Percentiles rank a stretch among this genome's conserved stretches.
These are phyloP conservation scores for Biston betularia DNA, from an alignment of 2,888 invertebrate species.

Conservation along the genomic window DNA sequence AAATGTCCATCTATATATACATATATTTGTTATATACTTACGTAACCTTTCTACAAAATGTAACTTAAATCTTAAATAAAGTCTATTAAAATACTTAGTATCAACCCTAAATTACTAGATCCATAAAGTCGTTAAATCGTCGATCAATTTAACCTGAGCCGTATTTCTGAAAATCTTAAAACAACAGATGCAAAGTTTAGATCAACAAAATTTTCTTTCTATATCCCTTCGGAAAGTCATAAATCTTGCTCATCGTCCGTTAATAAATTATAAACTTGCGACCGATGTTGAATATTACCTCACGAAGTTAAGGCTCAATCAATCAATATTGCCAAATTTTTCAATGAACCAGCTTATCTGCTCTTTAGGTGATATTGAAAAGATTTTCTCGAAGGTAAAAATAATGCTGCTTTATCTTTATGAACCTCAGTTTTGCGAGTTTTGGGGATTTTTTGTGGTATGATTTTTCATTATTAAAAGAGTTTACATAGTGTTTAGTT, in stretches of 20 bases:
- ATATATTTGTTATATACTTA: no score
- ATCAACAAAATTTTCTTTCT: slow-evolving; percentile 31
- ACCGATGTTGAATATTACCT: slow-evolving; percentile 39
- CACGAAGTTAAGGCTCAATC: slow-evolving; percentile 37
- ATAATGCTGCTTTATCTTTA: slow-evolving; percentile 27
- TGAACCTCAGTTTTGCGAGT: slow-evolving; percentile 20
- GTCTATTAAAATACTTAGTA: no score
- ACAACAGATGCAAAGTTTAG: slow-evolving; percentile 30
- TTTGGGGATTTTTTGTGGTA: slow-evolving; percentile 9
- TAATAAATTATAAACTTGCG: slow-evolving; percentile 41
- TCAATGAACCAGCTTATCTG: slow-evolving; percentile 38
- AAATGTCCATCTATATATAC: no score
- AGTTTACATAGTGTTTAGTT: background rate
- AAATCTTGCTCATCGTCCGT: slow-evolving; percentile 34
- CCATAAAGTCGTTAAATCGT: background rate
- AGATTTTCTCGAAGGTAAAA: slow-evolving; percentile 32
- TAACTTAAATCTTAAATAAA: no score
- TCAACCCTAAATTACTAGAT: background rate
- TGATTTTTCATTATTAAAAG: background rate
- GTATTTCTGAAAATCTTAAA: slow-evolving; percentile 14
- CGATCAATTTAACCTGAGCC: slow-evolving; percentile 15
- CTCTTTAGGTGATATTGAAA: slow-evolving; percentile 32
- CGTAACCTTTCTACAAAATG: no score
- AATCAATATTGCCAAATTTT: slow-evolving; percentile 40
- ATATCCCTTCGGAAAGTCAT: slow-evolving; percentile 32